Evolutionary conservation across 1,140 invertebrate species (phyloP).

Genomic region (Drosophila persimilis): DNA sequence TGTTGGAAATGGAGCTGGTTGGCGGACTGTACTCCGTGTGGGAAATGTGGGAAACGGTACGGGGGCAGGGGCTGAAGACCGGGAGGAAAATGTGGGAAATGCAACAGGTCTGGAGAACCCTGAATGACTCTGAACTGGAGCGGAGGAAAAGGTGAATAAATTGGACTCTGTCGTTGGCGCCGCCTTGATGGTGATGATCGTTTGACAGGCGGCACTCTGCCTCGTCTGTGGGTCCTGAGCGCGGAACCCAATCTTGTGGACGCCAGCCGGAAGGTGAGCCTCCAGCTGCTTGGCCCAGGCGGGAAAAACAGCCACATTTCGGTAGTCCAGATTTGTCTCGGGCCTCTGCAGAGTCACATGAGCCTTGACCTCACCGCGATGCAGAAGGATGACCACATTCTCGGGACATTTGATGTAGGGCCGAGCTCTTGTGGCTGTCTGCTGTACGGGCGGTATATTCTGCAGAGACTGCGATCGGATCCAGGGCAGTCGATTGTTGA

Average conservation of each 20-base stretch:
- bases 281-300: constrained; percentile 87
- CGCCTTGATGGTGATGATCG: constrained; percentile 86
- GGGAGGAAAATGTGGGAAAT: neutral
- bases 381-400: constrained; percentile 85
- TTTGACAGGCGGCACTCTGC: constrained; percentile 85
- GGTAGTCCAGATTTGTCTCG: constrained; percentile 88
- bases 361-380: constrained; percentile 84
- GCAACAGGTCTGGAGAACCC: neutral
- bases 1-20: constrained; percentile 1
- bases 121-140: no score
- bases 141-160: constrained; percentile 3
- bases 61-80: neutral
- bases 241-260: constrained; percentile 86
- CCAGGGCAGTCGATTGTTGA: constrained; percentile 21
- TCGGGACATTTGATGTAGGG: constrained; percentile 88
- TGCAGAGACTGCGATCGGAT: neutral
- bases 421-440: constrained; percentile 62
- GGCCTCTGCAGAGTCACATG: constrained; percentile 86
- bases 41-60: constrained; percentile 13
- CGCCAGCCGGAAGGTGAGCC: constrained; percentile 85
- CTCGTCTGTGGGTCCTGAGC: constrained; percentile 85
- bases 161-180: neutral
- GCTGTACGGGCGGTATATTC: neutral
- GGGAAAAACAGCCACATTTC: constrained; percentile 86
- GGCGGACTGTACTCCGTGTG: neutral